Conservation (phyloP, 2,797 vertebrate genomes). For the Melanotaenia pygmaea region DNA sequence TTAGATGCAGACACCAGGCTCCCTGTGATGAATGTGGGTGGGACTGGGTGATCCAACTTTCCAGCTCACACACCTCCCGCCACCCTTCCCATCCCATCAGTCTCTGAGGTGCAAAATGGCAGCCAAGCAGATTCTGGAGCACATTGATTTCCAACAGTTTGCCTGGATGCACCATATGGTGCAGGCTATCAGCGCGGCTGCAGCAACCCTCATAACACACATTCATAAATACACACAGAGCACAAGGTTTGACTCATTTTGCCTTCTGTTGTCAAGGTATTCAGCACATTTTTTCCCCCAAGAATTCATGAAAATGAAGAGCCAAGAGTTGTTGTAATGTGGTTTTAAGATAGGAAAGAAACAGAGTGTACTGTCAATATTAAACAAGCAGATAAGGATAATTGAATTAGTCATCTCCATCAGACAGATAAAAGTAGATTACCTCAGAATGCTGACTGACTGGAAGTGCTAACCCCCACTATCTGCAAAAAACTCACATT, state of each 20-base stretch:
- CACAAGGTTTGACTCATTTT: constrained; percentile 35
- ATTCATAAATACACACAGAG: constrained; percentile 37
- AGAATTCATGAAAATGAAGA: neutral
- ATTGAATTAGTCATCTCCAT: constrained; percentile 28
- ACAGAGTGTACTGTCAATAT: constrained; percentile 12
- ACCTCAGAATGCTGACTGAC: neutral
- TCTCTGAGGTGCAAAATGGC: constrained; percentile 61
- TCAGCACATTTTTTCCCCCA: neutral
- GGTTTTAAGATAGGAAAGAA: constrained; percentile 5
- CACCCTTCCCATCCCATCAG: constrained; percentile 44
- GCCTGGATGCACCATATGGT: constrained; percentile 72
- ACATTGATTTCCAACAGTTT: constrained; percentile 66
- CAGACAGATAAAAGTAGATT: constrained; percentile 32
- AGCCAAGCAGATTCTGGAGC: constrained; percentile 64
- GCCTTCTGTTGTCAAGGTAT: constrained; percentile 19
- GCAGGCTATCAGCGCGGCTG: constrained; percentile 43
- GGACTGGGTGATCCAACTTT: constrained; percentile 34
- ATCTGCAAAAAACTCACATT: neutral
- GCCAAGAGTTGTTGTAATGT: constrained; percentile 16
- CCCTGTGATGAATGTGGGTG: constrained; percentile 73
- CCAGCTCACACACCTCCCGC: constrained; percentile 13
- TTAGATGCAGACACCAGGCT: constrained; percentile 76
- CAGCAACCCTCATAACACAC: constrained; percentile 45
- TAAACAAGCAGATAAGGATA: constrained; percentile 25
- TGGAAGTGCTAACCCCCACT: constrained; percentile 2